Evolutionary conservation across 2,888 invertebrate genomes (phyloP), one percentile per base, ranked within the genome.

Genomic region (Chydorus sphaericus): DNA sequence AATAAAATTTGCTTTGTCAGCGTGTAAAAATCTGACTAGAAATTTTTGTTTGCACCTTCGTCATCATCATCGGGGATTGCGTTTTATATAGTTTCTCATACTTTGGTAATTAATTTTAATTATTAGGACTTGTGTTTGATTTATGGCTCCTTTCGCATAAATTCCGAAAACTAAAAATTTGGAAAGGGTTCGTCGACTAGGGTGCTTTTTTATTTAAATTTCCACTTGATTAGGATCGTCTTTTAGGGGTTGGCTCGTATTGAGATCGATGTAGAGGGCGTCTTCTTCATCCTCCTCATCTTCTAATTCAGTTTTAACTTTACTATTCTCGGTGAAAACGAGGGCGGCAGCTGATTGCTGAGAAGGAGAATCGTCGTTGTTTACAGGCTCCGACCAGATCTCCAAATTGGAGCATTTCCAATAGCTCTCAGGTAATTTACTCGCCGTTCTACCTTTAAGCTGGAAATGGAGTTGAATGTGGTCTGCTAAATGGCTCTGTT

Each of bases 391-490:
- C 7, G 52, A 52, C 52, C 52, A 52, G 48, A 55, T 49, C 33
- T 31, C 37, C 4, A 55, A 37, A 7, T 48, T 55, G 14, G 55
- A 36, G 26, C 36, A 55, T n/a, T 55, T 48, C 55, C 48, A 33
- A 30, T 55, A 55, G 6, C 55, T 49, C 16, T 49, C 55, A 4
- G 44, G 44, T 11, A 55, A 23, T n/a, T 55, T 55, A 49, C 33
- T 28, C 16, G 38, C 14, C 11, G 31, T 37, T 14, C 36, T 30
- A 28, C 44, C 44, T 6, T 44, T 44, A 31, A 33, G 20, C 23
- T 29, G 70, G 66, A 89, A 87, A 68, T 90, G 90, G 54, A 85
- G 74, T 65, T 83, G 82, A 38, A 81, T 75, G 69, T 91, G 91
- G 63, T 88, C 88, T 39, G 82, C 77, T 33, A 89, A 72, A 61